Base-by-base conservation (phyloP, 2,888 invertebrate species). In the Tholera decimalis region DNA sequence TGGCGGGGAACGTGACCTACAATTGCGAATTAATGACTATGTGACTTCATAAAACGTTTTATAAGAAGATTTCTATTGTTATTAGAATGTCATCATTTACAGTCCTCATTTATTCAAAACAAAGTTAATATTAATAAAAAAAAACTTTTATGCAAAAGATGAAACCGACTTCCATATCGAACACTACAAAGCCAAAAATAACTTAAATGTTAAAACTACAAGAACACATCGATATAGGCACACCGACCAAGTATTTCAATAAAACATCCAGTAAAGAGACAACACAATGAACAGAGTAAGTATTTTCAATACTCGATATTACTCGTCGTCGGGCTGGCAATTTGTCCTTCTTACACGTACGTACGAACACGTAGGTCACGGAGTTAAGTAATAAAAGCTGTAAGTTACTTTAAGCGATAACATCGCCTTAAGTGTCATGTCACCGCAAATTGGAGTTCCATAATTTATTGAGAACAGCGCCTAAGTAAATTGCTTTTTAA, bases 341-440 rank as follows among this genome's bases (percentile, higher is more conserved):
- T 73, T 73, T 73, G 47, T 67, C 53, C 33, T 72, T 33, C 55
- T 46, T 37, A 41, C 46, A 67, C 53, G 46, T 56, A 47, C 22
- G 35, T 47, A 47, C 20, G 37, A 20, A 56, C 30, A 51, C 50
- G 28, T 51, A 72, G 74, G 74, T 73, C 53, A 47, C 51, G 39
- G n/a, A 37, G 61, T 56, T 67, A 51, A 73, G 56, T 72, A 56
- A 72, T 67, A 73, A 73, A 72, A 56, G 51, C 9, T 67, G 56
- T 61, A 35, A 54, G 53, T 33, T 46, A 67, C 67, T 71, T 46
- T n/a, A 55, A 26, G 26, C 51, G 26, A 60, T 60, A 65, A 53
- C 53, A 57, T 53, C 26, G 46, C 37, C 51, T 60, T 46, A 61
- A 47, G 73, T 46, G 51, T 39, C 37, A 35, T 56, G 61, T 68